Base-by-base conservation (phyloP, 2,888 invertebrate genomes). In the Patella pellucida region DNA sequence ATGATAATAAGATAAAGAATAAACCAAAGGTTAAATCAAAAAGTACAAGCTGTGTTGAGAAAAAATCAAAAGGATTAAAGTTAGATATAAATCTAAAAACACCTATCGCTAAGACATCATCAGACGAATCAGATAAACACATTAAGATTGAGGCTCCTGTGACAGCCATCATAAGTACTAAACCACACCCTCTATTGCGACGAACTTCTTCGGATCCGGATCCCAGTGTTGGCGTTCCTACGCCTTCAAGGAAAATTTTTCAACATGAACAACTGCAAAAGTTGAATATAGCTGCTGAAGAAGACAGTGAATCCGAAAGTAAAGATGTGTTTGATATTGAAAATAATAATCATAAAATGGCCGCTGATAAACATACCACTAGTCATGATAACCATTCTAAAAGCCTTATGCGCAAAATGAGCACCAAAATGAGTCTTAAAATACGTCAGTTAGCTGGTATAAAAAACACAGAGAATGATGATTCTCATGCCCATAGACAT, bases 351-450 rank as follows among this genome's bases (percentile, higher is more conserved):
- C 19, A 50, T 51, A 69, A 69, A 15, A 11, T 69, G 3, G n/a
- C 51, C n/a, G 7, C 19, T 41, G 69, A 69, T n/a, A 31, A 69
- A 51, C 31, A 27, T 41, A 41, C 69, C 19, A 69, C 41, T 11
- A 69, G 51, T 50, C n/a, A 27, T 23, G 31, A 69, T 15, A 31
- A 41, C 19, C 31, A n/a, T 27, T 71, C 68, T 50, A 76, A 79
- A 73, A 78, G 83, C 72, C 79, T 86, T 80, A 77, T 85, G 76
- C 72, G 81, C 68, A 76, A 84, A 68, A 85, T 88, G 83, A 86
- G 88, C 78, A 77, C 81, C 4, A 86, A 86, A 77, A 85, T 88
- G 83, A 86, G 88, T 78, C 76, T 81, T 3, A 86, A 86, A 77
- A 78, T 88, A 31, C 83, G 84, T 74, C 78, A 81, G 31, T 75